phyloP scores from a whole-genome alignment of 2,113 vertebrate species.

The Podarcis cretensis region DNA sequence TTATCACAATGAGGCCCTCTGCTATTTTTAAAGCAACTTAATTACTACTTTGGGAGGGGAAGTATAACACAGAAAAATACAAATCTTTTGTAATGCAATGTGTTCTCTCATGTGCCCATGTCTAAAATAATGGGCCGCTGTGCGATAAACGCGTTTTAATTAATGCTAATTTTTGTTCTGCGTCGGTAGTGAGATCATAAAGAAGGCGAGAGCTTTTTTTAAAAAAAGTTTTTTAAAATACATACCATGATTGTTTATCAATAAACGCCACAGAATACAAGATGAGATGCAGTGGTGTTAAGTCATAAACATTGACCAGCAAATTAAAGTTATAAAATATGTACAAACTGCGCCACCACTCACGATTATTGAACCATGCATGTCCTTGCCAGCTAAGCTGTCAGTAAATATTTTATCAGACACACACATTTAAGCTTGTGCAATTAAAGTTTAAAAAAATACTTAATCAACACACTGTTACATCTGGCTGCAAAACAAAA shows the following conservation, averaged over 20 bases:
- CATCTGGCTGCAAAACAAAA: constrained; percentile 53
- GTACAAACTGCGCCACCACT: constrained; percentile 41
- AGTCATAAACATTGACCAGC: constrained; percentile 60
- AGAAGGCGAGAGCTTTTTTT: constrained; percentile 28
- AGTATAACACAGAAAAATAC: neutral
- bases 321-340: constrained; percentile 66
- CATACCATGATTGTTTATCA: constrained; percentile 44
- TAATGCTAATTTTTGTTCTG: constrained; percentile 49
- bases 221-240: constrained; percentile 43
- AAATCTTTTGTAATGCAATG: constrained; percentile 32
- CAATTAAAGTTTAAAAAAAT: constrained; percentile 61
- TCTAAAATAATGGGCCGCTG: constrained; percentile 48
- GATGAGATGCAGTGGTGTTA: constrained; percentile 29
- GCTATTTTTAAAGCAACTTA: constrained; percentile 39
- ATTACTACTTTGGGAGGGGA: neutral
- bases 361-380: constrained; percentile 31
- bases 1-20: neutral
- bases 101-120: constrained; percentile 36
- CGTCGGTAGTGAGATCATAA: constrained; percentile 31
- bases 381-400: constrained; percentile 53
- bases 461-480: constrained; percentile 64
- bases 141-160: constrained; percentile 54
- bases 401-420: constrained; percentile 61
- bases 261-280: constrained; percentile 50
- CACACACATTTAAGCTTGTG: constrained; percentile 57